These are phyloP conservation scores for Chaenogobius annularis DNA, from an alignment of 2,113 vertebrate species.

Conservation along the genomic window DNA sequence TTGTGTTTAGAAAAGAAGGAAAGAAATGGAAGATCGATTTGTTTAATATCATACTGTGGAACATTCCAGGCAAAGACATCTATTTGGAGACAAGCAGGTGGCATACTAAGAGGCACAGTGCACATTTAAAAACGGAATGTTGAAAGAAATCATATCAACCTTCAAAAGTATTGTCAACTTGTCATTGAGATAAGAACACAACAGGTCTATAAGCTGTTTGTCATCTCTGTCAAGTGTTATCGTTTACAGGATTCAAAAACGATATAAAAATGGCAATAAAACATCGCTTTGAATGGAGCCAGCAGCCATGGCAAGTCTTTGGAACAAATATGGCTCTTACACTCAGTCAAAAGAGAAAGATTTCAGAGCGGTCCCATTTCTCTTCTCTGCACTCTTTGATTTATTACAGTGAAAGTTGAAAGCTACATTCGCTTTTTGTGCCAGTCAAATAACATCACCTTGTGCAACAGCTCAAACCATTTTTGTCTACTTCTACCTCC, in stretches of 20 bases:
- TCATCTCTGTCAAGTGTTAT: background rate
- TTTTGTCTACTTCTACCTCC: conserved; percentile 31
- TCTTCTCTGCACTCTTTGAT: conserved; percentile 33
- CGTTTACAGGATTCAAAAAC: background rate
- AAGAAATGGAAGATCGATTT: too few species aligned
- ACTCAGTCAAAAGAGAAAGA: background rate
- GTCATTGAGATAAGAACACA: background rate
- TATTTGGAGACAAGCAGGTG: background rate
- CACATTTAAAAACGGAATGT: background rate
- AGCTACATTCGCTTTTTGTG: conserved; percentile 41
- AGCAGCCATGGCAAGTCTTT: background rate
- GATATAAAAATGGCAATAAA: background rate
- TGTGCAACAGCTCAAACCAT: conserved; percentile 43
- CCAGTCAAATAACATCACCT: conserved; percentile 53
- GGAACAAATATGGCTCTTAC: background rate
- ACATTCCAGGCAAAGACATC: too few species aligned
- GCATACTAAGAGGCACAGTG: background rate
- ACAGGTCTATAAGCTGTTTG: background rate
- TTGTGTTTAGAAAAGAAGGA: too few species aligned
- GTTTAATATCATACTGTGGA: too few species aligned
- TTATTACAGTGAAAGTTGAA: conserved; percentile 42
- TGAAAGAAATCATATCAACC: background rate
- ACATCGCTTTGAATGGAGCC: background rate
- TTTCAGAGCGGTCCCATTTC: conserved; percentile 4
- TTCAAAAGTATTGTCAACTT: background rate